Evolutionary conservation across 2,797 vertebrate genomes (phyloP).

Genomic region (Chelidonichthys spinosus): DNA sequence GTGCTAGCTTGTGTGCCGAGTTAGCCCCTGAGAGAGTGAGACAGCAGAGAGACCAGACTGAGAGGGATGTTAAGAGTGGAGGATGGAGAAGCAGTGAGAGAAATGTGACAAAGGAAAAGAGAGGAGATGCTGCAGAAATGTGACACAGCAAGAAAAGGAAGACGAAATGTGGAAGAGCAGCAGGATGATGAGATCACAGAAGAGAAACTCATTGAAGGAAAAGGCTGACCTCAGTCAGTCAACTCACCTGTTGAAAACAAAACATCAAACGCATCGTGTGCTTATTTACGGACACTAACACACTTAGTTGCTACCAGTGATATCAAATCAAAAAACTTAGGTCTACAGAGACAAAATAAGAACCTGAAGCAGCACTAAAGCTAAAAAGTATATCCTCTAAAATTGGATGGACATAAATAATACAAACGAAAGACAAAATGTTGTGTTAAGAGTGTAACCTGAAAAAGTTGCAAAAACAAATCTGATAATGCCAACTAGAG

Average conservation of each 20-base stretch:
- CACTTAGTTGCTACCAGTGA: constrained; percentile 44
- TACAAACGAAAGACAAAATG: constrained; percentile 48
- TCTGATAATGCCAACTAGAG: constrained; percentile 26
- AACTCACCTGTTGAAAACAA: constrained; percentile 25
- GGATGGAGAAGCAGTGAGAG: constrained; percentile 9
- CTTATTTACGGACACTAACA: constrained; percentile 30
- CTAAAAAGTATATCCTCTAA: constrained; percentile 30
- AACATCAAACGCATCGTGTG: constrained; percentile 21
- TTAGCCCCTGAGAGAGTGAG: constrained; percentile 80
- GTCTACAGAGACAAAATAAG: constrained; percentile 42
- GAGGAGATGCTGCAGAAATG: neutral
- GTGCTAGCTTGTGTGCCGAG: constrained; percentile 57
- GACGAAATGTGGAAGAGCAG: neutral
- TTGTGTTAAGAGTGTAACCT: constrained; percentile 43
- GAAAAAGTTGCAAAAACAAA: constrained; percentile 47
- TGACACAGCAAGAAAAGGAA: neutral
- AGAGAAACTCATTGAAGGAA: constrained; percentile 20
- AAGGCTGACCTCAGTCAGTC: constrained; percentile 26
- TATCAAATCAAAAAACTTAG: constrained; percentile 46
- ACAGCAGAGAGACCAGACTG: constrained; percentile 64
- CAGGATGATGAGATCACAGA: constrained; percentile 4
- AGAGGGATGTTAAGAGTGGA: constrained; percentile 21
- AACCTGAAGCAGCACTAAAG: constrained; percentile 62
- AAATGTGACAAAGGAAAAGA: neutral
- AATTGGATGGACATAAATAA: constrained; percentile 68